phyloP scores from a whole-genome alignment of 2,888 invertebrate species.

The Drosophila hawaiiensis region DNA sequence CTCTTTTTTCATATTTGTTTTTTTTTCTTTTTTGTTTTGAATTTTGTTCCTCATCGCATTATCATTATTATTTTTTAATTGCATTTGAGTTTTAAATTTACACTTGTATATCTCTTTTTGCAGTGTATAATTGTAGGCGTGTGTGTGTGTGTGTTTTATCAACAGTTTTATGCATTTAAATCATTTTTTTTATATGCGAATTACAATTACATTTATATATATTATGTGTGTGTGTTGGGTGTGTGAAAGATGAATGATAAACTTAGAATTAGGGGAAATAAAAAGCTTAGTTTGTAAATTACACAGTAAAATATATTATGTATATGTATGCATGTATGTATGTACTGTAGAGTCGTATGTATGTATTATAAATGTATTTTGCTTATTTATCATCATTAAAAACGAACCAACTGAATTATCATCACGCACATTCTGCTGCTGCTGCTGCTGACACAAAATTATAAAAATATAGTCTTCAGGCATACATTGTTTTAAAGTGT shows the following conservation, averaged over 20 bases:
- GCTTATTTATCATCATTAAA: conserved; percentile 43
- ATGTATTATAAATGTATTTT: conserved; percentile 49
- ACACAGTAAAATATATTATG: conserved; percentile 64
- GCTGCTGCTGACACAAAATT: conserved; percentile 61
- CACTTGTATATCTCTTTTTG: conserved; percentile 54
- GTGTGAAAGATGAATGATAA: conserved; percentile 56
- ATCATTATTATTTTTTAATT: conserved; percentile 40
- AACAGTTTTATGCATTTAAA: conserved; percentile 73
- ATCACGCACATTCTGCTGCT: conserved; percentile 50
- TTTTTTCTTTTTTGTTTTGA: conserved; percentile 38
- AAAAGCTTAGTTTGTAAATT: conserved; percentile 71
- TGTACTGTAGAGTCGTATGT: conserved; percentile 46
- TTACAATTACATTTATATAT: conserved; percentile 60
- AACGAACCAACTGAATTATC: conserved; percentile 63
- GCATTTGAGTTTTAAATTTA: conserved; percentile 38
- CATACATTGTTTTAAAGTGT: conserved; percentile 55
- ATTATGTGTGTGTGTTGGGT: conserved; percentile 51
- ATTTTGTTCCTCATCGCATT: conserved; percentile 61
- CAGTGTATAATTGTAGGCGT: conserved; percentile 56
- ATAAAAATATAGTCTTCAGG: conserved; percentile 77
- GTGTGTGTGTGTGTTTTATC: conserved; percentile 65
- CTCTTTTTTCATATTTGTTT: conserved; percentile 28
- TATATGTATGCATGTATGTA: conserved; percentile 40
- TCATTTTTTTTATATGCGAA: conserved; percentile 59
- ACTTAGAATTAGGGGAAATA: conserved; percentile 66